Conservation (phyloP, 64 coral and sea anemone genomes). For the Montipora sp. region DNA sequence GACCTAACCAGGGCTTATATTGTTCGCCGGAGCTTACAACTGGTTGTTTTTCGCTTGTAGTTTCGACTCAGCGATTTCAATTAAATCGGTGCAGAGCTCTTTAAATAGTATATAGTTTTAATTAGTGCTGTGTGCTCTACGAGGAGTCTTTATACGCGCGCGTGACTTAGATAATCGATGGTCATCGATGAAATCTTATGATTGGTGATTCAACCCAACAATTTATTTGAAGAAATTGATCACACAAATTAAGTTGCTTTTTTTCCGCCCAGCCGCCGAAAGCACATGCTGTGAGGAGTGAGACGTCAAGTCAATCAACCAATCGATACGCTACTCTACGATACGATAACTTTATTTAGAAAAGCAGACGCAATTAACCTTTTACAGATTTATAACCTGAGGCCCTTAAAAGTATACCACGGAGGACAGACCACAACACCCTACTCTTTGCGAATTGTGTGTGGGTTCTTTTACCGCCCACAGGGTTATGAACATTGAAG, state of each 20-base stretch:
- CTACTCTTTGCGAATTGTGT: no score
- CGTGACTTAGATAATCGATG: background rate
- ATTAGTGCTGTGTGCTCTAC: background rate
- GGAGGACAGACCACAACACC: no score
- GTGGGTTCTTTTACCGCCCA: no score
- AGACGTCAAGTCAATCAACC: background rate
- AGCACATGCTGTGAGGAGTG: background rate
- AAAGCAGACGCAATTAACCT: no score
- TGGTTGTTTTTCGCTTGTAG: constrained; percentile 17
- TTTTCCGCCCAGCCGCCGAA: background rate
- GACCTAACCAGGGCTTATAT: constrained; percentile 42
- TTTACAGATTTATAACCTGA: no score
- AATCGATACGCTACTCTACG: background rate
- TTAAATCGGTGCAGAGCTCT: background rate
- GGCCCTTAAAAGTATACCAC: no score
- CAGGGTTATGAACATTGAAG: no score
- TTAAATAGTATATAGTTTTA: background rate
- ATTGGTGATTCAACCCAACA: background rate
- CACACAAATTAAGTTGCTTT: background rate
- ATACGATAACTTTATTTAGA: no score
- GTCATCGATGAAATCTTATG: background rate
- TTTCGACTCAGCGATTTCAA: constrained; percentile 1
- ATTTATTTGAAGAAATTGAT: constrained; percentile 19
- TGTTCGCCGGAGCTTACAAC: constrained; percentile 35
- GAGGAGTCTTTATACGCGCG: background rate